These are phyloP conservation scores for Polydrusus pterygomalis DNA, from an alignment of 2,888 invertebrate genomes.

Conservation along the genomic window DNA sequence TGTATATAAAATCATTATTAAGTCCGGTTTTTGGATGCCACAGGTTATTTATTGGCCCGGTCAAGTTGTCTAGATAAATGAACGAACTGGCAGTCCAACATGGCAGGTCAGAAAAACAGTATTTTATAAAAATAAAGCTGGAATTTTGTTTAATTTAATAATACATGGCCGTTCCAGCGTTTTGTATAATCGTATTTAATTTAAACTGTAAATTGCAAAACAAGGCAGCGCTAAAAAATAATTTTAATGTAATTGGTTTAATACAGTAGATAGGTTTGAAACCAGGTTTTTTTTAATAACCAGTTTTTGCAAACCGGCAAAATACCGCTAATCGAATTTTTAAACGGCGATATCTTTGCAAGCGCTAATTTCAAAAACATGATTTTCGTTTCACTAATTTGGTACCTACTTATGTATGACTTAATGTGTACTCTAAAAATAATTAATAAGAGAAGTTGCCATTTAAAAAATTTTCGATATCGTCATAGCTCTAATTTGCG, in stretches of 20 bases:
- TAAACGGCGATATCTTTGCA: no score
- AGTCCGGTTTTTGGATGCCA: conserved; percentile 54
- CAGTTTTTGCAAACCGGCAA: no score
- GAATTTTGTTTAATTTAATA: conserved; percentile 44
- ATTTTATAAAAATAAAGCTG: conserved; percentile 55
- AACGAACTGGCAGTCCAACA: conserved; percentile 55
- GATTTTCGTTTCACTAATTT: no score
- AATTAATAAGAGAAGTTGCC: no score
- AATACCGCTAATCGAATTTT: no score
- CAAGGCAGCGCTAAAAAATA: not conserved
- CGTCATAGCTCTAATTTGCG: no score
- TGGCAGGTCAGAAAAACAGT: conserved; percentile 55
- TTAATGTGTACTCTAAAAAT: no score
- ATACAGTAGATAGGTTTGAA: no score
- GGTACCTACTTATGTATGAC: no score
- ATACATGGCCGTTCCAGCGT: conserved; percentile 25
- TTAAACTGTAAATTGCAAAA: not conserved
- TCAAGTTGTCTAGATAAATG: conserved; percentile 55
- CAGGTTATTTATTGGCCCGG: conserved; percentile 53
- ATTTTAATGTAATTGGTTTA: no score
- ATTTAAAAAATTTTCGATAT: no score
- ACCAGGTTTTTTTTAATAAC: not conserved
- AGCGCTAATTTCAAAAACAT: no score
- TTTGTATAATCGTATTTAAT: not conserved
- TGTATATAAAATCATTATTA: conserved; percentile 53